Percentiles rank a stretch among this genome's conserved stretches.
Evolutionary conservation across 2,113 vertebrate genomes (phyloP).

Genomic region (Alethe diademata): DNA sequence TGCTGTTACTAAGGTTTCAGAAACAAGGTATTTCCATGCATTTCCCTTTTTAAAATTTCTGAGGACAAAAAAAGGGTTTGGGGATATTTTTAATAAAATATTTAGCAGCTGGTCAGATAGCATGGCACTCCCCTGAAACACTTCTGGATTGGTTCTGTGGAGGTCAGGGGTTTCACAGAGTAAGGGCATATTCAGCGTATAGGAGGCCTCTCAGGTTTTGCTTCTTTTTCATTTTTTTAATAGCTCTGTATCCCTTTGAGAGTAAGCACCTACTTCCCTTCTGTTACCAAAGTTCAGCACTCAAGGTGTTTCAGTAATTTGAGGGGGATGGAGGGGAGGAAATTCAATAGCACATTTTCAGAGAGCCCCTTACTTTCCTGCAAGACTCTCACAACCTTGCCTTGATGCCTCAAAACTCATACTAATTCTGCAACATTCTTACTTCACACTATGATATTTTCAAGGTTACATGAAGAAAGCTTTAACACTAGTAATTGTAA

Average conservation of each 20-base stretch:
- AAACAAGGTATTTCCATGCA: not conserved
- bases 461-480: not conserved
- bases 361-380: not conserved
- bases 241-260: not conserved
- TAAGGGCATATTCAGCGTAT: not conserved
- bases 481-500: not conserved
- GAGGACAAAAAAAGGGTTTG: rapidly evolving
- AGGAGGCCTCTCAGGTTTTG: not conserved
- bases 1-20: not conserved
- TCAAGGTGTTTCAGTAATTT: rapidly evolving
- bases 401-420: not conserved
- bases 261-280: too few species aligned
- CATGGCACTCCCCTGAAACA: not conserved
- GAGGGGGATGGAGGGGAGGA: rapidly evolving
- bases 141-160: not conserved
- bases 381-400: not conserved
- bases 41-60: not conserved
- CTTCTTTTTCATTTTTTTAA: not conserved
- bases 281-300: not conserved
- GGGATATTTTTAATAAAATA: not conserved
- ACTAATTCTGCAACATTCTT: not conserved
- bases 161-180: not conserved
- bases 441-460: not conserved
- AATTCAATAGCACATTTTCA: not conserved
- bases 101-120: not conserved